Percentiles rank a stretch among this genome's conserved stretches.
Evolutionary conservation across 2,797 vertebrate genomes (phyloP).

Genomic region (Peromyscus nudipes): DNA sequence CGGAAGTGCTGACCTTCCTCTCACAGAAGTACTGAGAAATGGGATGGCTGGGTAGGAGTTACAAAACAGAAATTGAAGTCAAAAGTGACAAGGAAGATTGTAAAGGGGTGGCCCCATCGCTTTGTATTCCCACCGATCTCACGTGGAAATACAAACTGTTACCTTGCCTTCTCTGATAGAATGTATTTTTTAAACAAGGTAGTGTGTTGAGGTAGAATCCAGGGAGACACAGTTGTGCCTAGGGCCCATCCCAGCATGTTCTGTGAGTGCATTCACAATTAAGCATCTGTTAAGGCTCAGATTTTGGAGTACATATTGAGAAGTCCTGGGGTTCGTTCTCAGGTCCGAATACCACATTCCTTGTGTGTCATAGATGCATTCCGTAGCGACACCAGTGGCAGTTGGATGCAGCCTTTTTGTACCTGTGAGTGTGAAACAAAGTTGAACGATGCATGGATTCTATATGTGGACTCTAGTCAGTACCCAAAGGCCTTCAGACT

Average conservation of each 20-base stretch:
- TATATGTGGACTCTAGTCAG: background rate
- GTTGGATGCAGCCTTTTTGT: background rate
- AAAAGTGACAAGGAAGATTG: background rate
- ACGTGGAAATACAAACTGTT: background rate
- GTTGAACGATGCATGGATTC: too few species aligned
- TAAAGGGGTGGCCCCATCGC: too few species aligned
- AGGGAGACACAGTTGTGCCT: background rate
- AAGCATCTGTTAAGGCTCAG: background rate
- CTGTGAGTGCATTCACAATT: background rate
- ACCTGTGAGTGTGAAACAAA: background rate
- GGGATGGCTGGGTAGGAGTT: accelerated
- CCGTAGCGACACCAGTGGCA: background rate
- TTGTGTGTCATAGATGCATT: background rate
- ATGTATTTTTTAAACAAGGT: background rate
- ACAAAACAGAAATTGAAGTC: background rate
- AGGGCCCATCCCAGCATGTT: too few species aligned
- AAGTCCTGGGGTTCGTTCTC: background rate
- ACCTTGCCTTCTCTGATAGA: background rate
- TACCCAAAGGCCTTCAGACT: background rate
- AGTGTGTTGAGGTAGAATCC: background rate
- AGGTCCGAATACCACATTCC: background rate
- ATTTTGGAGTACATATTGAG: background rate
- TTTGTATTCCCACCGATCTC: accelerated
- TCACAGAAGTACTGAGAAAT: background rate
- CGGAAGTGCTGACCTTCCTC: accelerated